Percentiles rank a stretch among this genome's conserved stretches.
Evolutionary conservation across 2,888 invertebrate species (phyloP).

Genomic region (Cantharis flavilabris): DNA sequence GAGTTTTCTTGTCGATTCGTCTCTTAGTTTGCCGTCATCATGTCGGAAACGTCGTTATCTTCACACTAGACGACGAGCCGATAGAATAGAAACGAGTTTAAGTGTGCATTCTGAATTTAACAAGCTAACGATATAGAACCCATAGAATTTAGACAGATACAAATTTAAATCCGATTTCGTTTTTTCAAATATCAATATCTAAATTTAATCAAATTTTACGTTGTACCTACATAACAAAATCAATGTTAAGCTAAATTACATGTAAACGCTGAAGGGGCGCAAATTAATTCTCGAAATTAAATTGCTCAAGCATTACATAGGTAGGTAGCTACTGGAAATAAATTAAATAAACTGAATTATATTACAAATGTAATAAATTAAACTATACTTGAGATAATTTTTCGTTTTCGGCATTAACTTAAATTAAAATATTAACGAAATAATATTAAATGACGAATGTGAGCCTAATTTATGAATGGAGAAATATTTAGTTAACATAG

Average conservation of each 20-base stretch:
- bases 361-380: background rate
- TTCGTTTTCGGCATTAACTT: background rate
- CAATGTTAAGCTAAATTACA: background rate
- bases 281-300: background rate
- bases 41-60: constrained; percentile 56
- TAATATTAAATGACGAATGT: background rate
- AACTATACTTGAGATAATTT: background rate
- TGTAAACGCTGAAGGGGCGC: background rate
- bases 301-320: background rate
- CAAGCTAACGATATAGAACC: constrained; percentile 28
- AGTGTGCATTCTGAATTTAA: constrained; percentile 33
- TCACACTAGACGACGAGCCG: constrained; percentile 51
- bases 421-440: background rate
- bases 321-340: background rate
- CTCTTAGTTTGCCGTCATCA: constrained; percentile 54
- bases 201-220: background rate
- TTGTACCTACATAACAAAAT: background rate
- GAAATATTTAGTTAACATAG: background rate
- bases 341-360: background rate
- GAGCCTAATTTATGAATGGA: background rate
- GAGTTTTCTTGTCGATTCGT: constrained; percentile 53
- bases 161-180: background rate
- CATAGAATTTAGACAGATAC: constrained; percentile 18
- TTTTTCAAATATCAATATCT: background rate
- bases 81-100: constrained; percentile 48